Base-by-base conservation (phyloP, 2,113 vertebrate genomes). In the Zonotrichia leucophrys region DNA sequence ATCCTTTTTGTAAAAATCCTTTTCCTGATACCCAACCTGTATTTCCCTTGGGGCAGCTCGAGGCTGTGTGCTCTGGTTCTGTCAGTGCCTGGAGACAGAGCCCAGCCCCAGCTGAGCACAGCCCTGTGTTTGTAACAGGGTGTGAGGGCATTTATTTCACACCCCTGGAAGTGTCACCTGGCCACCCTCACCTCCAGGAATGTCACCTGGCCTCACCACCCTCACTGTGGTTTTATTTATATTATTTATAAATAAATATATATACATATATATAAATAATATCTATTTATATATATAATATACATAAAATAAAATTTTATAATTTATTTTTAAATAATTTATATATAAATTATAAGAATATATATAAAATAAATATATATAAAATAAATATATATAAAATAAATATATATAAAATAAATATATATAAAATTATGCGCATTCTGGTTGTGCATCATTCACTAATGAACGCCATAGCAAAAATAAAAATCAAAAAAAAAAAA, bases 391-490 rank as follows among this genome's bases (percentile, higher is more conserved):
- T 37, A 37, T 37, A 37, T 37, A 9, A 3, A 20, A 55, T 6
- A 33, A 37, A 37, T 21, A 31, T 19, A 9, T n/a, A n/a, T n/a
- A n/a, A 8, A 19, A 53, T 14, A 14, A 33, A 56, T 9, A n/a
- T 15, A 56, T 44, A 19, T 44, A 44, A 44, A 44, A 44, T 44
- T 4, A 23, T 58, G 33, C 33, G 23, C 33, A 58, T 5, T 52
- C 39, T 30, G 5, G 15, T 15, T 35, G 56, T 12, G 1, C 27
- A 20, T 33, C 27, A 27, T 12, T 86, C 28, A 1, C 31, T 53
- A 62, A 39, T 2, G 49, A 89, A 24, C 0, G 0, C 20, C 33
- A 15, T 18, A 4, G 27, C 0, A 5, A 23, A 49, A 25, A 33
- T 35, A 37, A 68, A 35, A 23, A 37, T 37, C 37, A 37, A 9